Conservation (phyloP, 2,113 vertebrate species). For the Scopus umbretta region DNA sequence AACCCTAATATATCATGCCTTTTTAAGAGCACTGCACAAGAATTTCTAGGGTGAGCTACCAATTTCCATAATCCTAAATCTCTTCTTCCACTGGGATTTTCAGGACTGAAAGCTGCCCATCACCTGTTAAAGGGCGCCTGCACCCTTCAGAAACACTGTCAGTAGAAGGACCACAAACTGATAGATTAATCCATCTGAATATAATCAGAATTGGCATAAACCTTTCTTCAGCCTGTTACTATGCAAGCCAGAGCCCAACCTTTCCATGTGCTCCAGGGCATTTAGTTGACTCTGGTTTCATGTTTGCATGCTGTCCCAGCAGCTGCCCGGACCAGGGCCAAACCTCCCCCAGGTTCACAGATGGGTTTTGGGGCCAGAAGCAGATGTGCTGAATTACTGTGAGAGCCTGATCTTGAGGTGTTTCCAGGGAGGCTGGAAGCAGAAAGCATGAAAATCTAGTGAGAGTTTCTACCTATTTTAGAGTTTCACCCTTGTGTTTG, state of each 20-base stretch:
- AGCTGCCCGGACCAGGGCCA: not conserved
- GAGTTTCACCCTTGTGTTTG: not conserved
- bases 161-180: not conserved
- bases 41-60: not conserved
- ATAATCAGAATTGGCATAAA: not conserved
- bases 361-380: not conserved
- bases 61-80: not conserved
- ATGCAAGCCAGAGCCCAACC: not conserved
- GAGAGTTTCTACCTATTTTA: not conserved
- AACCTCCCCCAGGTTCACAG: not conserved
- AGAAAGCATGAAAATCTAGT: not conserved
- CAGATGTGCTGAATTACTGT: conserved; percentile 7
- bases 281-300: not conserved
- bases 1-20: not conserved
- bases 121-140: not conserved
- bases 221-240: not conserved
- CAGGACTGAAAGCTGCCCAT: not conserved
- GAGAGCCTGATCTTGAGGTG: not conserved
- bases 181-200: not conserved
- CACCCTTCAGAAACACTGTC: not conserved
- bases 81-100: not conserved
- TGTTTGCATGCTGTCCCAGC: not conserved
- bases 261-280: not conserved
- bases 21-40: not conserved
- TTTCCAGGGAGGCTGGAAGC: conserved; percentile 5